Evolutionary conservation across 2,113 vertebrate genomes (phyloP).

Genomic region (Pollachius pollachius): DNA sequence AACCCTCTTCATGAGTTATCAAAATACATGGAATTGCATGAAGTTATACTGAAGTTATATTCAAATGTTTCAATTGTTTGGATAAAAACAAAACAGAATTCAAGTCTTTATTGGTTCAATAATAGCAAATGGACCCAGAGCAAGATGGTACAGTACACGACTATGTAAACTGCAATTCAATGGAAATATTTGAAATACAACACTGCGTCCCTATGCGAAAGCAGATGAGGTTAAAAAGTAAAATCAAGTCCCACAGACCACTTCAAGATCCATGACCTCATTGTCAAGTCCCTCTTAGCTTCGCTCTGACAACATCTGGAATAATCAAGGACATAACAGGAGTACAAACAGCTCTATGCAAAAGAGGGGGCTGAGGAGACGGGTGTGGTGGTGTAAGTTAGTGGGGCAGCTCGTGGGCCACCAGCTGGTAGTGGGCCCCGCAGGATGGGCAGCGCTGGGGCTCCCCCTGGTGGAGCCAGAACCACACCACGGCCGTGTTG

Average conservation of each 20-base stretch:
- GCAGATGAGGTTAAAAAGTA: slow-evolving; percentile 31
- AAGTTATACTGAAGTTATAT: no score
- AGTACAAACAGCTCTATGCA: neutral
- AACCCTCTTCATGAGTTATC: no score
- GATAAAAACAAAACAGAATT: neutral
- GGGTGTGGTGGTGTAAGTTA: slow-evolving; percentile 32
- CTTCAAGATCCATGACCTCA: neutral
- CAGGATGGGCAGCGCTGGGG: slow-evolving; percentile 85
- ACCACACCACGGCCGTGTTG: slow-evolving; percentile 83
- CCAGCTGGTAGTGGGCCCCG: slow-evolving; percentile 84
- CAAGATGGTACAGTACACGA: slow-evolving; percentile 39
- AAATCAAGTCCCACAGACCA: slow-evolving; percentile 13
- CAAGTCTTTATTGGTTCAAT: slow-evolving; percentile 31
- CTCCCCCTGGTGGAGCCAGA: slow-evolving; percentile 87
- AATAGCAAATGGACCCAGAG: slow-evolving; percentile 34
- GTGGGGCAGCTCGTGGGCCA: slow-evolving; percentile 73
- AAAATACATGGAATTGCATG: no score
- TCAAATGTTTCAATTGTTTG: neutral
- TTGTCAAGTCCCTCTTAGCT: neutral
- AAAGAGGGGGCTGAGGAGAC: neutral
- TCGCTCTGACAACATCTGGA: slow-evolving; percentile 16
- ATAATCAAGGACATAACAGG: slow-evolving; percentile 9
- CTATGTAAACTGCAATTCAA: slow-evolving; percentile 47
- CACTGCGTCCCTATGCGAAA: slow-evolving; percentile 34
- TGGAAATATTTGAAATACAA: slow-evolving; percentile 37